These are phyloP conservation scores for Rhipidura dahli DNA, from an alignment of 2,113 vertebrate genomes.

Conservation along the genomic window DNA sequence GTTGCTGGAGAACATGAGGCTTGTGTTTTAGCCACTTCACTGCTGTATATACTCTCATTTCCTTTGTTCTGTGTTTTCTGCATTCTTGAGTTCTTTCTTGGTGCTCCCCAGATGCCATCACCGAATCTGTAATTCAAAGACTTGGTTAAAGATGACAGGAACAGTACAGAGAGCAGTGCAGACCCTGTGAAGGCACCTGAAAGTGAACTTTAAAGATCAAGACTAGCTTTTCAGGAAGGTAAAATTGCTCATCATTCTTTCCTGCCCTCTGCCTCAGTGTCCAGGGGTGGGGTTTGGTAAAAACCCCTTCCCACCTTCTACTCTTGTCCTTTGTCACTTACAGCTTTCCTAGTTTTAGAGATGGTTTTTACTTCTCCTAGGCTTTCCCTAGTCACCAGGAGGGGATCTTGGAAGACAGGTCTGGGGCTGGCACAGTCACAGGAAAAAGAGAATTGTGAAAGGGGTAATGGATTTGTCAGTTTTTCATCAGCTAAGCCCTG, in stretches of 20 bases:
- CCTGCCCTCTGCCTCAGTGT: background rate
- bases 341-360: background rate
- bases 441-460: background rate
- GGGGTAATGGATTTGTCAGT: background rate
- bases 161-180: background rate
- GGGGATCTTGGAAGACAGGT: background rate
- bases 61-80: background rate
- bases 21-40: background rate
- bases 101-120: background rate
- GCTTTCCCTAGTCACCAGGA: background rate
- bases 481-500: background rate
- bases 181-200: background rate
- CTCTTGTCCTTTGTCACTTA: background rate
- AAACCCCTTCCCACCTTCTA: background rate
- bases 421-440: background rate
- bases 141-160: background rate
- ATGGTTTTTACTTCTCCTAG: background rate
- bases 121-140: background rate
- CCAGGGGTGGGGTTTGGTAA: background rate
- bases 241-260: background rate
- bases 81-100: background rate
- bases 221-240: background rate
- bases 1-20: background rate
- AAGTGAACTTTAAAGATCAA: background rate
- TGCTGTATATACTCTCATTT: background rate